Conservation (phyloP, 92 coral and sea anemone species). For the Epizoanthus ramosus region DNA sequence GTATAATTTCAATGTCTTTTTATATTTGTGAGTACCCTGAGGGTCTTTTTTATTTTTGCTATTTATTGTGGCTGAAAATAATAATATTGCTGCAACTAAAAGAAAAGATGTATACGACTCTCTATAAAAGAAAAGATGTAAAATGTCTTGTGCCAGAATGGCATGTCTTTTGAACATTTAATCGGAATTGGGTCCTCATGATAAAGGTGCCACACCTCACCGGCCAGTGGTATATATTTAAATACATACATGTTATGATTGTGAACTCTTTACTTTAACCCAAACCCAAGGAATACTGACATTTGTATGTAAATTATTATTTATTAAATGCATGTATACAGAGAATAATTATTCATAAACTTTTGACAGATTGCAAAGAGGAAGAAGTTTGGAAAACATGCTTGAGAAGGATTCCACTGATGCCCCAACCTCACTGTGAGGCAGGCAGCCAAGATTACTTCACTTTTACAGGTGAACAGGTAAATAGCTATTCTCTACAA, state of each 20-base stretch:
- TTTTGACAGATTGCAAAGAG: slow-evolving; percentile 47
- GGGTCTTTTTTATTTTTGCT: too few species aligned
- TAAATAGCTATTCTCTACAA: not conserved
- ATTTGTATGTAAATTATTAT: not conserved
- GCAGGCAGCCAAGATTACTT: slow-evolving; percentile 86
- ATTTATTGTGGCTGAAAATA: too few species aligned
- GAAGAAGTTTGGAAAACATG: slow-evolving; percentile 77
- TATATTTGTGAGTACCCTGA: too few species aligned
- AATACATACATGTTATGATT: too few species aligned
- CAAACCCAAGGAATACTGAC: not conserved
- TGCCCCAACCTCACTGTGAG: slow-evolving; percentile 92
- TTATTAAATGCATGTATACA: not conserved
- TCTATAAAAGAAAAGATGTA: too few species aligned
- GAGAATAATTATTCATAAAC: not conserved
- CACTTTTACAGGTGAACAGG: slow-evolving; percentile 61
- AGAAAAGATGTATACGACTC: too few species aligned
- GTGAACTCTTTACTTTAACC: not conserved
- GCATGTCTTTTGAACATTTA: too few species aligned
- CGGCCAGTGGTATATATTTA: too few species aligned
- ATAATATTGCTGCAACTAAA: too few species aligned
- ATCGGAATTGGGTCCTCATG: too few species aligned
- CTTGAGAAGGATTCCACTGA: slow-evolving; percentile 65
- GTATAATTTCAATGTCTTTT: not conserved
- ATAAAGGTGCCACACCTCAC: too few species aligned
- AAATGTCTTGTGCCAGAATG: too few species aligned